Evolutionary conservation across 2,888 invertebrate genomes (phyloP), one percentile per base, ranked within the genome.

Genomic region (Plebejus anna): DNA sequence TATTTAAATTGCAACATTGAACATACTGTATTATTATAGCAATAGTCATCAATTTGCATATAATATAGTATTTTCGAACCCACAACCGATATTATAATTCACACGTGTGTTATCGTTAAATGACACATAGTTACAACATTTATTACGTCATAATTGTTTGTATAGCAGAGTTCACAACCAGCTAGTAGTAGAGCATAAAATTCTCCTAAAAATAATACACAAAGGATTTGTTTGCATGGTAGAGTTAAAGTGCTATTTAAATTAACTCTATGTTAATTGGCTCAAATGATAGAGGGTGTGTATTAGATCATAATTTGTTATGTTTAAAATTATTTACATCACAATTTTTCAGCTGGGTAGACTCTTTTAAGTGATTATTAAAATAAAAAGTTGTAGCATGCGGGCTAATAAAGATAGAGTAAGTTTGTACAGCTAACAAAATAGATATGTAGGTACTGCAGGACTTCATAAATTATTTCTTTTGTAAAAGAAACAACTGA

Each of bases 91-190:
- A 66, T 13, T 66, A 66, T 66, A 66, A 66, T 36, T 36, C 36
- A 32, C 4, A 66, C 66, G 66, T 66, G 32, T 32, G 66, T 16
- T 66, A 66, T 66, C 32, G 28, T 66, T 66, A 32, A 9, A 47
- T 66, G 22, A 70, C 66, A 42, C 75, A 59, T 28, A 75, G 38
- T 36, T 75, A 66, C 75, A 22, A 66, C 16, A 38, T 32, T 75
- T 75, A 61, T 61, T 22, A 61, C 61, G 32, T 32, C 66, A 66
- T 66, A 32, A 13, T 32, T 11, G 66, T 36, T 66, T 13, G 13
- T 13, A 36, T 36, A 36, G 6, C 16, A 16, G 66, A 66, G 32
- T 66, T 66, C 66, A 55, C 55, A 61, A 28, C 28, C 28, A 4
- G 16, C 66, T 66, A 16, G 13, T 66, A 16, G 13, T 66, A 36